A percentile compares a stretch with the other conserved stretches of the same genome.
Evolutionary conservation across 2,797 vertebrate species (phyloP).

Genomic region (Tenualosa ilisha): DNA sequence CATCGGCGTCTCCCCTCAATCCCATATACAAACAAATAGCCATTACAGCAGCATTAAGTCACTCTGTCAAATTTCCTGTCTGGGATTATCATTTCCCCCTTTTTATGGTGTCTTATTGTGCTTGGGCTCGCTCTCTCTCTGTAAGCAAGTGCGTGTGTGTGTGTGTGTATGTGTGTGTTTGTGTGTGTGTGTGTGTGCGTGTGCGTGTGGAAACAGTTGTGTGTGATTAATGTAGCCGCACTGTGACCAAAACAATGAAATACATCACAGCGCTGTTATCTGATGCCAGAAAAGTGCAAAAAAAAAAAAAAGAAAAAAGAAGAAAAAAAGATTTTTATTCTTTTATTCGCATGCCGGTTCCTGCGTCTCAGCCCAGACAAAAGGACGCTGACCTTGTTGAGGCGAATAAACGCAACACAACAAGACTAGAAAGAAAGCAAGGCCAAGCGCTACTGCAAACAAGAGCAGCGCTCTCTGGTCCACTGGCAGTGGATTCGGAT

Average conservation of each 20-base stretch:
- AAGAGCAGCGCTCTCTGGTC: not conserved
- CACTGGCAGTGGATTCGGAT: not conserved
- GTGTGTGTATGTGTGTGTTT: no score
- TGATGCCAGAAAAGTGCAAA: not conserved
- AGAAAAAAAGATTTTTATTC: not conserved
- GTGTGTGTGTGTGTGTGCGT: not conserved
- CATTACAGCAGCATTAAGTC: conserved; percentile 15
- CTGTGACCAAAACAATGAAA: not conserved
- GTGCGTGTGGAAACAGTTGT: not conserved
- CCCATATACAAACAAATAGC: not conserved
- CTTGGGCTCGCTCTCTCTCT: not conserved
- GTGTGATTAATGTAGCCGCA: not conserved
- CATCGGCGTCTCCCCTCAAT: not conserved
- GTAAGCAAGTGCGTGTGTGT: no score
- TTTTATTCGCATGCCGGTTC: not conserved
- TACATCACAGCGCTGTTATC: not conserved
- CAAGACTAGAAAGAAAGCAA: not conserved
- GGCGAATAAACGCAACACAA: not conserved
- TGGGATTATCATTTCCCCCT: conserved; percentile 3
- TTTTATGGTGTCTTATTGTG: not conserved
- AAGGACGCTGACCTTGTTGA: not conserved
- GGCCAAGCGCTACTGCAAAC: not conserved
- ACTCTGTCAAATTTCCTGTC: conserved; percentile 22
- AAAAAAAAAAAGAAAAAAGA: no score
- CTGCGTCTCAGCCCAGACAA: not conserved